Percentiles rank a stretch among this genome's conserved stretches.
Evolutionary conservation across 2,888 invertebrate species (phyloP).

Genomic region (Slavum lentiscoides): DNA sequence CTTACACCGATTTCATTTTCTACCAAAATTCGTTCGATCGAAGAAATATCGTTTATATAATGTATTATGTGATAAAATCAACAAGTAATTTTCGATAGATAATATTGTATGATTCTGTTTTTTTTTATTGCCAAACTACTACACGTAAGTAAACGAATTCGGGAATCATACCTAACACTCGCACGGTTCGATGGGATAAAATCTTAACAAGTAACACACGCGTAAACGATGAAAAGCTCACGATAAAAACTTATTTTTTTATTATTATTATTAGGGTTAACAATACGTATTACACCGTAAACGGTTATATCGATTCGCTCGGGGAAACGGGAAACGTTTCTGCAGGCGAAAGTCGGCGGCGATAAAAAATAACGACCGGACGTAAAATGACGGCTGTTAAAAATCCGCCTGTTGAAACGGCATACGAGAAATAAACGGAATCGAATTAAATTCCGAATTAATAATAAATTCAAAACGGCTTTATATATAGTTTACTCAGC

Average conservation of each 20-base stretch:
- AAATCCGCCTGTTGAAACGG: constrained; percentile 13
- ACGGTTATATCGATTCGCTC: constrained; percentile 26
- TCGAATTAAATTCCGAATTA: constrained; percentile 22
- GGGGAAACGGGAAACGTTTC: constrained; percentile 26
- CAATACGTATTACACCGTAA: not conserved
- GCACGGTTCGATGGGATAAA: too few relatives aligned
- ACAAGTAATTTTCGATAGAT: too few relatives aligned
- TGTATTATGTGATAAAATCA: too few relatives aligned
- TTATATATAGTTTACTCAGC: constrained; percentile 36
- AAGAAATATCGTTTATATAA: too few relatives aligned
- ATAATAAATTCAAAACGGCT: constrained; percentile 40
- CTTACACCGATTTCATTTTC: too few relatives aligned
- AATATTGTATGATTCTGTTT: too few relatives aligned
- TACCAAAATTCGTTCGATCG: too few relatives aligned
- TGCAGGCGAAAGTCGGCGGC: not conserved
- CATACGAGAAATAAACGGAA: not conserved
- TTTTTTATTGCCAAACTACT: too few relatives aligned
- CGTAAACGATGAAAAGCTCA: too few relatives aligned
- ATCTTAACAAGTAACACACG: too few relatives aligned
- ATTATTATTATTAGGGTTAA: not conserved
- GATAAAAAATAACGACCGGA: constrained; percentile 39
- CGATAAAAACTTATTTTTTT: constrained; percentile 14
- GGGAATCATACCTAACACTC: too few relatives aligned
- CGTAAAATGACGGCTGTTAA: constrained; percentile 38
- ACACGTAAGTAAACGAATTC: too few relatives aligned